Conservation (phyloP, 2,113 vertebrate genomes). For the Gnathonemus longibarbis region DNA sequence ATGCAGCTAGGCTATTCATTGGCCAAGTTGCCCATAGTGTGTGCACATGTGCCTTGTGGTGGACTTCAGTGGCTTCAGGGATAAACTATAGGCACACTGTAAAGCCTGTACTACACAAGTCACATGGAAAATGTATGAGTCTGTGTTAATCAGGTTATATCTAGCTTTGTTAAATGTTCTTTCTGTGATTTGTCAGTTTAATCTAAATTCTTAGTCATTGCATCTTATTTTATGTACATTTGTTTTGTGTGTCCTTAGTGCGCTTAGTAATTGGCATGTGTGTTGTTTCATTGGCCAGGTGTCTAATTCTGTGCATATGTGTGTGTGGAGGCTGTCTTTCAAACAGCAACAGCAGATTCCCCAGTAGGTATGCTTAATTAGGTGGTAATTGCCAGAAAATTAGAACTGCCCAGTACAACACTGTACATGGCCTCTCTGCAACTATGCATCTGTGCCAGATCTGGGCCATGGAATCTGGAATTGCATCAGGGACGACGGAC, state of each 20-base stretch:
- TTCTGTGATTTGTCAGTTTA: background rate
- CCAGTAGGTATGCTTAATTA: background rate
- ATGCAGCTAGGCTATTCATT: background rate
- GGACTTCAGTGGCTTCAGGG: background rate
- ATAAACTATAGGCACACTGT: background rate
- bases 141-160: background rate
- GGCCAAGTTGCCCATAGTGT: background rate
- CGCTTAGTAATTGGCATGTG: background rate
- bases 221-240: background rate
- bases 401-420: background rate
- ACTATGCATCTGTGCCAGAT: background rate
- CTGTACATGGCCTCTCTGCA: background rate
- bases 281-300: background rate
- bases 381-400: slow-evolving; percentile 3
- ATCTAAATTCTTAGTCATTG: background rate
- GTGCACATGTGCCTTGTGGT: background rate
- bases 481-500: background rate
- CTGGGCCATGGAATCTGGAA: background rate
- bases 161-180: background rate
- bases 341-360: background rate
- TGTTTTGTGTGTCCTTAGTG: background rate
- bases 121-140: background rate
- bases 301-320: background rate
- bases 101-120: background rate
- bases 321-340: background rate